Conservation (phyloP, 2,113 vertebrate species). For the Balaenoptera acutorostrata region DNA sequence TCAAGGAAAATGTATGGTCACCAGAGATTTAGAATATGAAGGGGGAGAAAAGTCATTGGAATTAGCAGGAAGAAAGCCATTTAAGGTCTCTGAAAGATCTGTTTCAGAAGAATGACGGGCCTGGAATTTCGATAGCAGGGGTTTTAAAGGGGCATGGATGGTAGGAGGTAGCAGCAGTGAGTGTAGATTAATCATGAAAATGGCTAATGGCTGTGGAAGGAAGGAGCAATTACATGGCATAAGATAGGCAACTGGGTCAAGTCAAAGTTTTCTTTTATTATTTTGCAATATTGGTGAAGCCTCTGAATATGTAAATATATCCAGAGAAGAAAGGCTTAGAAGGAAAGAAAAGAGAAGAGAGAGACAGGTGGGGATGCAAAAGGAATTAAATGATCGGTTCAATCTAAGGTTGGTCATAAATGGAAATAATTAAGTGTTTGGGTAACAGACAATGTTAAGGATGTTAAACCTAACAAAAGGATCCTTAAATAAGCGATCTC, state of each 20-base stretch:
- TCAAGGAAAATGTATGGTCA: not conserved
- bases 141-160: not conserved
- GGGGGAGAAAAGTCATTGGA: not conserved
- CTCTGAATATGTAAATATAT: not conserved
- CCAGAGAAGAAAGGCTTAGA: not conserved
- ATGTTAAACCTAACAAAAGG: not conserved
- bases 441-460: not conserved
- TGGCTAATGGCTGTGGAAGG: not conserved
- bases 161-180: not conserved
- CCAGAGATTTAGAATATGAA: not conserved
- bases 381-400: not conserved
- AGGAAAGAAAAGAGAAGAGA: not conserved
- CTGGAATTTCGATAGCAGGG: not conserved
- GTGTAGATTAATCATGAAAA: not conserved
- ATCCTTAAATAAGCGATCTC: not conserved
- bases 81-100: not conserved
- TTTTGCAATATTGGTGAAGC: not conserved
- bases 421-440: not conserved
- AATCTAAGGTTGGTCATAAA: not conserved
- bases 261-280: not conserved
- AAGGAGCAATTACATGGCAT: not conserved
- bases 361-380: not conserved
- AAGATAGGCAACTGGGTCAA: not conserved
- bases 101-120: not conserved
- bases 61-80: slow-evolving; percentile 18